These are phyloP conservation scores for Neodiprion lecontei DNA, from an alignment of 1,140 invertebrate genomes.

Conservation along the genomic window DNA sequence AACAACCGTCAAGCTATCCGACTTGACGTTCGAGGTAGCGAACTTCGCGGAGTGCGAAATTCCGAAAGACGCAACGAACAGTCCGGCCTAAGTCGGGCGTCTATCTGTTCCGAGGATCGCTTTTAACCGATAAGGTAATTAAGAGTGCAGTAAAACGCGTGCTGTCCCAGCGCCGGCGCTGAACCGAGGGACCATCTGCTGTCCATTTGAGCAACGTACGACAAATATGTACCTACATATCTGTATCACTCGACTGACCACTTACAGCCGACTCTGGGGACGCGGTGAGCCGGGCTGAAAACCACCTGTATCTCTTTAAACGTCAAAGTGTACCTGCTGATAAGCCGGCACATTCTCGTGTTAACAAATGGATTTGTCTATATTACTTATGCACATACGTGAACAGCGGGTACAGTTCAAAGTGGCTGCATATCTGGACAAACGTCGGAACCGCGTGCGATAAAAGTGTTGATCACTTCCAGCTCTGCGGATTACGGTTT, in stretches of 20 bases:
- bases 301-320: slow-evolving; percentile 1
- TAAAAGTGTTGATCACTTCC: too few species aligned
- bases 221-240: slow-evolving; percentile 7
- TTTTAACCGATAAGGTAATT: slow-evolving; percentile 1
- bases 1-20: too few species aligned
- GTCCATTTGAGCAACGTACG: neutral
- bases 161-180: neutral
- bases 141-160: slow-evolving; percentile 6
- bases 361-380: neutral
- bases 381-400: too few species aligned
- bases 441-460: too few species aligned
- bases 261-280: neutral
- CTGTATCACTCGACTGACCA: slow-evolving; percentile 2
- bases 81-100: neutral
- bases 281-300: neutral
- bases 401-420: too few species aligned
- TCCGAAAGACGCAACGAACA: too few species aligned
- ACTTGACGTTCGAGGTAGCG: too few species aligned
- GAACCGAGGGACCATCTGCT: neutral
- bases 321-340: slow-evolving; percentile 1
- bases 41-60: too few species aligned
- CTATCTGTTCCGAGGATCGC: neutral
- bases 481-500: too few species aligned
- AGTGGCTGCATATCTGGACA: too few species aligned
- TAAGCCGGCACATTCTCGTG: neutral